Evolutionary conservation across 2,888 invertebrate genomes (phyloP).

Genomic region (Drosophila colorata): DNA sequence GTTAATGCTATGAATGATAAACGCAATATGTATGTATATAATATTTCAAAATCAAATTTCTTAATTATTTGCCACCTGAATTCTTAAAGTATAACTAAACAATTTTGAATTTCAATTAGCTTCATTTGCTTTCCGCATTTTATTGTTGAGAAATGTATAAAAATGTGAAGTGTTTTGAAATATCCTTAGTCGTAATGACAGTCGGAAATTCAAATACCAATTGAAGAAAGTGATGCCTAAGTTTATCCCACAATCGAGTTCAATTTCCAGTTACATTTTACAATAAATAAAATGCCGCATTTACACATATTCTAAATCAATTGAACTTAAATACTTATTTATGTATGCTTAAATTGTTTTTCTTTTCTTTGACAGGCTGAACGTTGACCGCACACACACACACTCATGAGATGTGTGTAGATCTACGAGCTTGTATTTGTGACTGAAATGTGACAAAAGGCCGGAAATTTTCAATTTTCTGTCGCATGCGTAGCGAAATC

Average conservation of each 20-base stretch:
- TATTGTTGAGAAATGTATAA: no score
- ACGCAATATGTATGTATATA: no score
- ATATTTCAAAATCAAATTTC: no score
- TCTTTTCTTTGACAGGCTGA: constrained; percentile 30
- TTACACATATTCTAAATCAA: constrained; percentile 26
- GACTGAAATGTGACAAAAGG: constrained; percentile 53
- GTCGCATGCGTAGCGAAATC: constrained; percentile 35
- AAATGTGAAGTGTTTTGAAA: no score
- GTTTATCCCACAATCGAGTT: neutral
- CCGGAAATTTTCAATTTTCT: constrained; percentile 78
- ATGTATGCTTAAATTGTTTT: constrained; percentile 11
- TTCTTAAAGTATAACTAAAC: no score
- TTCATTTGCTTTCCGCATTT: no score
- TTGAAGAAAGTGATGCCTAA: neutral
- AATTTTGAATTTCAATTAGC: no score
- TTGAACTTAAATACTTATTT: constrained; percentile 6
- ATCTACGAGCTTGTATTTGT: constrained; percentile 2
- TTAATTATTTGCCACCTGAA: no score
- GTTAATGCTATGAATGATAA: no score
- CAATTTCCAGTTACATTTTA: neutral
- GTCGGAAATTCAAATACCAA: neutral
- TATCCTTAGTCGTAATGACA: neutral
- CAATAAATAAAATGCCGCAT: constrained; percentile 1
- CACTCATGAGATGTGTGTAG: no score
- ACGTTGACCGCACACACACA: constrained; percentile 55